Percentiles rank a stretch among this genome's conserved stretches.
Evolutionary conservation across 2,113 vertebrate species (phyloP).

Genomic region (Callionymus lyra): DNA sequence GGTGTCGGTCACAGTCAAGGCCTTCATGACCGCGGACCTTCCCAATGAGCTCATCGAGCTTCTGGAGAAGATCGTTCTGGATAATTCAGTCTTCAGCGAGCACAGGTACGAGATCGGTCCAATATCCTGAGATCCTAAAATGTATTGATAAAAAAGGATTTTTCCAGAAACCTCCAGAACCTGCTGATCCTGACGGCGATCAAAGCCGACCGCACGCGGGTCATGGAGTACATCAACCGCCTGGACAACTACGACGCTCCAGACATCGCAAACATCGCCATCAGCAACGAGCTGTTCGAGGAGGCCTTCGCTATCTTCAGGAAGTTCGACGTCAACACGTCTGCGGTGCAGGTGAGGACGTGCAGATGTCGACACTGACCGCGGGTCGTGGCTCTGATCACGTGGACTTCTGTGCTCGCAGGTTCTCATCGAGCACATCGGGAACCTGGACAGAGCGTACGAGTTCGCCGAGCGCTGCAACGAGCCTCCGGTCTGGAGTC

Average conservation of each 20-base stretch:
- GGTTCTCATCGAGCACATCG: constrained; percentile 98
- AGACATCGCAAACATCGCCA: constrained; percentile 97
- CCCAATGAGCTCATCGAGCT: constrained; percentile 98
- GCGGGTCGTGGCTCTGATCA: neutral
- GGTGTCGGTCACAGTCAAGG: constrained; percentile 97
- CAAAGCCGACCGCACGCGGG: constrained; percentile 94
- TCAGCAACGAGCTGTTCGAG: constrained; percentile 97
- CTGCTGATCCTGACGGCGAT: constrained; percentile 96
- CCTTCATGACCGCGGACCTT: constrained; percentile 98
- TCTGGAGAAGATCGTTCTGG: constrained; percentile 95
- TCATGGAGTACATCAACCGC: constrained; percentile 98
- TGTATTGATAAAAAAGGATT: neutral
- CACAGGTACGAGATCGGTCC: constrained; percentile 74
- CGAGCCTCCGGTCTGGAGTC: constrained; percentile 98
- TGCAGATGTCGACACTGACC: neutral
- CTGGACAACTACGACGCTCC: constrained; percentile 97
- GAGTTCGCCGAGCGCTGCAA: constrained; percentile 98
- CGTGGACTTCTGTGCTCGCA: constrained; percentile 30
- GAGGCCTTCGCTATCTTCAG: constrained; percentile 98
- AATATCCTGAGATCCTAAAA: neutral
- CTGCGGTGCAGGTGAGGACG: constrained; percentile 86
- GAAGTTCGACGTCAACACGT: constrained; percentile 98
- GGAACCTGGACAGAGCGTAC: constrained; percentile 94
- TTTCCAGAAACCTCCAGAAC: constrained; percentile 88
- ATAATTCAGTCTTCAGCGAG: constrained; percentile 98